phyloP scores from a whole-genome alignment of 2,888 invertebrate species.

The Meghimatium bilineatum region DNA sequence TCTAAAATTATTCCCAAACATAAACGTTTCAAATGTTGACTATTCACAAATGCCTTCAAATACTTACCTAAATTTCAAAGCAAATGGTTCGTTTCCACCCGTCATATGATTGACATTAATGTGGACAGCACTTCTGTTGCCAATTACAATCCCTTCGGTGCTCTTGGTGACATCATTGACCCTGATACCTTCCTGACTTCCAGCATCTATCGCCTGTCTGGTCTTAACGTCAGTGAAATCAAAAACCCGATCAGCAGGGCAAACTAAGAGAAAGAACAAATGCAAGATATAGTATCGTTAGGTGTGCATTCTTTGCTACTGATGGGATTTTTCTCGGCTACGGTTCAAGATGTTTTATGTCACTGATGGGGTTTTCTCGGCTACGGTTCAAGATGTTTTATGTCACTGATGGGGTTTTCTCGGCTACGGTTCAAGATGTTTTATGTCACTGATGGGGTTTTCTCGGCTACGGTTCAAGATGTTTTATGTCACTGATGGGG shows the following conservation, averaged over 20 bases:
- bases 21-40: too few species aligned
- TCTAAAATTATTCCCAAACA: too few species aligned
- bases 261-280: not conserved
- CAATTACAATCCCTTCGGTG: not conserved
- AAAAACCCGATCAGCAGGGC: conserved; percentile 35
- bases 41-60: too few species aligned
- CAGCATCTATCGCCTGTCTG: not conserved
- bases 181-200: conserved; percentile 8
- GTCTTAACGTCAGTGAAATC: conserved; percentile 23
- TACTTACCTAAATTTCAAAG: conserved; percentile 7
- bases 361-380: too few species aligned
- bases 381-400: too few species aligned
- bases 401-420: too few species aligned
- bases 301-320: not conserved
- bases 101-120: conserved; percentile 26
- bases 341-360: too few species aligned
- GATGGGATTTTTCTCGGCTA: too few species aligned
- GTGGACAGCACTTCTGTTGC: conserved; percentile 21
- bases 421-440: too few species aligned
- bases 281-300: not conserved
- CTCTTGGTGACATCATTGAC: conserved; percentile 12
- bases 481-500: too few species aligned
- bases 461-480: too few species aligned
- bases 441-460: too few species aligned
- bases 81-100: conserved; percentile 5